A percentile compares a stretch with the other conserved stretches of the same genome.
Conservation (phyloP, 2,113 vertebrate species). For the Raphicerus campestris region DNA sequence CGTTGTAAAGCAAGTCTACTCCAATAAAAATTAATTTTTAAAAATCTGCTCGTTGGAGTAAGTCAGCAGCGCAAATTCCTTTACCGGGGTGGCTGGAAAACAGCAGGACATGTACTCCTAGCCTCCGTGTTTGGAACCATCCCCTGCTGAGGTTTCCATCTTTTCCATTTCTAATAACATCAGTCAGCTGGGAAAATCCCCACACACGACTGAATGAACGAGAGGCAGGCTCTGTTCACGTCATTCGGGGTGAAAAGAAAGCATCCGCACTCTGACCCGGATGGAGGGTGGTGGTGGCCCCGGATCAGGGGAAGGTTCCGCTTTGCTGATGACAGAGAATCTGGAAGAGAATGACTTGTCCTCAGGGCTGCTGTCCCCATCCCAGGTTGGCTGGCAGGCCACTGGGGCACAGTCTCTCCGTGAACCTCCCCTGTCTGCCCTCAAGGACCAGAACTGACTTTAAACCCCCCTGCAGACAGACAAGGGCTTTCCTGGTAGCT, state of each 20-base stretch:
- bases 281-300: not conserved
- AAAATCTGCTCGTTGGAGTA: not conserved
- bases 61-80: not conserved
- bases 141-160: not conserved
- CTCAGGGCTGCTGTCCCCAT: rapidly evolving
- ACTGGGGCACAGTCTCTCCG: rapidly evolving
- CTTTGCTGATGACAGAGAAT: no score
- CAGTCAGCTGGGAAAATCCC: not conserved
- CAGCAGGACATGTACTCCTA: not conserved
- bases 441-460: not conserved
- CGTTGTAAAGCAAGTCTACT: not conserved
- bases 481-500: not conserved
- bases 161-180: not conserved
- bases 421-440: not conserved
- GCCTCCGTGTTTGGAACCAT: not conserved
- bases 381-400: rapidly evolving
- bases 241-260: not conserved
- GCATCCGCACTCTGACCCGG: rapidly evolving
- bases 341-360: not conserved
- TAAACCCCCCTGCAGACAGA: rapidly evolving
- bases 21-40: not conserved
- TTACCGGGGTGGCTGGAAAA: not conserved
- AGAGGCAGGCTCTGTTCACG: not conserved
- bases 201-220: not conserved
- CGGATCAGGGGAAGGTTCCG: rapidly evolving